These are phyloP conservation scores for Agrochola lota DNA, from an alignment of 2,888 invertebrate genomes.

Conservation along the genomic window DNA sequence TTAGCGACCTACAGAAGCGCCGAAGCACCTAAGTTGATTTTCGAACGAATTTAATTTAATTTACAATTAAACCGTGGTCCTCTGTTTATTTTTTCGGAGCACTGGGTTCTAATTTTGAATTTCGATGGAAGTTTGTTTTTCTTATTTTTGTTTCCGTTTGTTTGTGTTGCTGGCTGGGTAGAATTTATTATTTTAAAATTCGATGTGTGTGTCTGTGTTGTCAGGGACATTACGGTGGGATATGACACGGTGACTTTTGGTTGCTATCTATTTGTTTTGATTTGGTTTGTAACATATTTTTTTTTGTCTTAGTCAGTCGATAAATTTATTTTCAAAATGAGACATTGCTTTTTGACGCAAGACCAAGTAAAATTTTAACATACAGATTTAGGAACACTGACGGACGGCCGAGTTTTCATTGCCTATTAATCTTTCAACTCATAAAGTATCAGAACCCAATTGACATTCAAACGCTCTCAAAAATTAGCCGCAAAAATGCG, in stretches of 20 bases:
- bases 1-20: constrained; percentile 78
- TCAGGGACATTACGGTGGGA: constrained; percentile 2
- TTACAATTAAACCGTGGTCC: constrained; percentile 85
- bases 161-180: constrained; percentile 50
- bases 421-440: constrained; percentile 47
- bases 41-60: constrained; percentile 86
- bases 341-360: neutral
- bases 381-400: neutral
- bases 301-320: neutral
- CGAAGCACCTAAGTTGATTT: constrained; percentile 83
- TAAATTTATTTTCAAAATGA: neutral
- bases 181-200: constrained; percentile 48
- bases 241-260: constrained; percentile 14
- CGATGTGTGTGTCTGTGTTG: constrained; percentile 29
- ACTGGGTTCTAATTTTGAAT: constrained; percentile 79
- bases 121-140: constrained; percentile 76
- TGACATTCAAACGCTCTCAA: constrained; percentile 68
- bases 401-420: constrained; percentile 14
- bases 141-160: constrained; percentile 71
- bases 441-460: constrained; percentile 45
- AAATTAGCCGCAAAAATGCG: constrained; percentile 82
- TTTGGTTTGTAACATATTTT: neutral
- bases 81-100: constrained; percentile 85
- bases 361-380: neutral
- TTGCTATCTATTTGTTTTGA: neutral